These are phyloP conservation scores for Malthinus seriepunctatus DNA, from an alignment of 2,888 invertebrate species.

Conservation along the genomic window DNA sequence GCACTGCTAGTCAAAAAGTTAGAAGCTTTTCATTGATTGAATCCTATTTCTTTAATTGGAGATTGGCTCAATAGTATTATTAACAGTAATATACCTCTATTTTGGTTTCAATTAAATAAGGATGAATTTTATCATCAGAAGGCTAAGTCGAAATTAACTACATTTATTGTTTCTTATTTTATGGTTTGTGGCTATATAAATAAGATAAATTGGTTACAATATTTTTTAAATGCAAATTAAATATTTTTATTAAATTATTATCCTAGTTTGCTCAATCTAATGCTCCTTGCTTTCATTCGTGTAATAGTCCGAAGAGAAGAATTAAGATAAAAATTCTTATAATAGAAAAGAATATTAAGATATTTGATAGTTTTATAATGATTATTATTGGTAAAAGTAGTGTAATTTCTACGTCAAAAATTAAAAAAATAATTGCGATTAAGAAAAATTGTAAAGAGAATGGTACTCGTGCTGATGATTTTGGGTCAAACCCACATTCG, in stretches of 20 bases:
- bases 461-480: constrained; percentile 57
- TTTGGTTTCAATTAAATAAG: constrained; percentile 56
- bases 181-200: no score
- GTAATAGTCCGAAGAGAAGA: constrained; percentile 58
- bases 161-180: constrained; percentile 55
- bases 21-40: constrained; percentile 60
- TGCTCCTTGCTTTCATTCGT: constrained; percentile 65
- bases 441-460: constrained; percentile 67
- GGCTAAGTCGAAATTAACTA: constrained; percentile 61
- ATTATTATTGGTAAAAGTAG: constrained; percentile 64
- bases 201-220: constrained; percentile 51
- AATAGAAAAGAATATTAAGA: constrained; percentile 42
- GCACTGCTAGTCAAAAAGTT: constrained; percentile 61
- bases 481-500: constrained; percentile 66
- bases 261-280: constrained; percentile 58
- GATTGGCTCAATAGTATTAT: constrained; percentile 61
- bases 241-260: constrained; percentile 55
- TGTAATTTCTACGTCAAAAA: constrained; percentile 75
- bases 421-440: constrained; percentile 71
- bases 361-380: constrained; percentile 47
- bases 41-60: constrained; percentile 64
- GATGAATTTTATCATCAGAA: constrained; percentile 44
- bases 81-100: constrained; percentile 69
- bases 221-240: constrained; percentile 58
- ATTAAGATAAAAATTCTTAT: constrained; percentile 57